Base-by-base conservation (phyloP, 2,888 invertebrate species). In the Standfussiana lucernea region DNA sequence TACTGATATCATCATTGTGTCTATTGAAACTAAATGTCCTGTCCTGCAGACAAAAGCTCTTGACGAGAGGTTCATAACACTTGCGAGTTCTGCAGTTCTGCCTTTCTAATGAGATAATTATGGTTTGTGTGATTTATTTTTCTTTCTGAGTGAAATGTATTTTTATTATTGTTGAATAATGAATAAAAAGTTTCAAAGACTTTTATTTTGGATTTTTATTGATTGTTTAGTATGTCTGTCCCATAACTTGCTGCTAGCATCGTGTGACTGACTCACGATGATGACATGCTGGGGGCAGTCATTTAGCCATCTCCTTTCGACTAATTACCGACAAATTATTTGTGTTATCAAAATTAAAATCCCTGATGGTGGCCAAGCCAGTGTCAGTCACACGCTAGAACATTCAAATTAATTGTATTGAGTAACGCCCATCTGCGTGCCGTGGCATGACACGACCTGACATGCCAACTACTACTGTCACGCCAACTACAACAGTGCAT, bases 151-250 rank as follows among this genome's bases (percentile, higher is more conserved):
- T 68, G 5, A 45, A 50, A 45, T 53, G n/a, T 45, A 18, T 32
- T 80, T 79, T 37, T 35, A 18, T 64, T 78, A 53, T 47, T 42
- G 28, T 72, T 72, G 15, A 50, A 42, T 28, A 21, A 42, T 50
- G 1, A 72, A 62, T 77, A 80, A 79, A 79, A 50, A 37, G 0
- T 11, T 42, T 67, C n/a, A n/a, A 28, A 10, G 11, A 79, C 7
- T 71, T 35, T 35, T 35, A 24, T 24, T 47, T 24, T 61, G 21
- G 10, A 7, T 47, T 61, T 18, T 77, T 40, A 61, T 75, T 73
- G 21, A 69, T 35, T 6, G 35, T 45, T 45, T n/a, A 45, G 42
- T n/a, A 18, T 72, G 8, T 50, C 24, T 24, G 50, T 3, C 50
- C 24, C 24, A 24, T 50, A 50, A n/a, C n/a, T 50, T 50, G 11